Evolutionary conservation across 2,888 invertebrate genomes (phyloP).

Genomic region (Spilarctia lutea): DNA sequence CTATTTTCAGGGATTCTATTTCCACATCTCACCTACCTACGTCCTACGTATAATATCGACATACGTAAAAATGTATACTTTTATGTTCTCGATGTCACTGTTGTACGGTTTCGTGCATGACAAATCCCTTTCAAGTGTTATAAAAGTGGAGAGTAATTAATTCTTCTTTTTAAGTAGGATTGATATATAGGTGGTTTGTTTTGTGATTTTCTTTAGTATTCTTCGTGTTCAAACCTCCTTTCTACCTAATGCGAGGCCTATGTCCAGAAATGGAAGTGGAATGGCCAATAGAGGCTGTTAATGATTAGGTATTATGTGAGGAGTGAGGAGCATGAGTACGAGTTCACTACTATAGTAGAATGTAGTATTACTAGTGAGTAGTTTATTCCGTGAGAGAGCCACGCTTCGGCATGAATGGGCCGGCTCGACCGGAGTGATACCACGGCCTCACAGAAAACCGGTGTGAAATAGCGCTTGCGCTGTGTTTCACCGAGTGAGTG

Average conservation of each 20-base stretch:
- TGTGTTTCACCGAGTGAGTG: too few relatives aligned
- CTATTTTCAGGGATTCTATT: slow-evolving; percentile 59
- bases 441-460: too few relatives aligned
- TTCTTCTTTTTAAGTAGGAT: not conserved
- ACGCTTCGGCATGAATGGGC: too few relatives aligned
- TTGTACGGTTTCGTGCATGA: not conserved
- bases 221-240: too few relatives aligned
- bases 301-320: not conserved
- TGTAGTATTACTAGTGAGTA: not conserved
- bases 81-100: slow-evolving; percentile 21
- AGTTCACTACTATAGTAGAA: not conserved
- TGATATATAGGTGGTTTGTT: not conserved
- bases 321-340: not conserved
- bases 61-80: slow-evolving; percentile 37
- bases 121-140: not conserved
- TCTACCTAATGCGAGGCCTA: too few relatives aligned
- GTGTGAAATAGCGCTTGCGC: too few relatives aligned
- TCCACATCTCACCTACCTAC: slow-evolving; percentile 55
- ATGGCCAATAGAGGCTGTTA: too few relatives aligned
- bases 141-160: not conserved
- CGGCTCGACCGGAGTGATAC: too few relatives aligned
- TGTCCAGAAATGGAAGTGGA: too few relatives aligned
- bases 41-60: slow-evolving; percentile 33
- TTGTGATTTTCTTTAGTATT: too few relatives aligned
- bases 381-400: too few relatives aligned